Conservation (phyloP, 2,797 vertebrate species). For the Phrynocephalus vlangalii region DNA sequence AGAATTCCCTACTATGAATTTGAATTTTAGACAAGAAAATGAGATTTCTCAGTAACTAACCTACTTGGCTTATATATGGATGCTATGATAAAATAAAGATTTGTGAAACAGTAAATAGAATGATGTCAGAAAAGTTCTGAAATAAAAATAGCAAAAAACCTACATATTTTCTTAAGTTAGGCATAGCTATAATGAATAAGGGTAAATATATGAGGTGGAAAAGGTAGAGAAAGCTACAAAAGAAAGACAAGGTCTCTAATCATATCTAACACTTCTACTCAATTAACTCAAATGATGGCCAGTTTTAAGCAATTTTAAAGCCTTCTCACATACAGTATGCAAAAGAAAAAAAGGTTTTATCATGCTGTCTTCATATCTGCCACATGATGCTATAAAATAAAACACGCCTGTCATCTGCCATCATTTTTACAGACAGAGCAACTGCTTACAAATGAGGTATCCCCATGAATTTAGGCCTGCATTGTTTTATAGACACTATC, state of each 20-base stretch:
- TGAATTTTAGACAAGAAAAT: constrained; percentile 23
- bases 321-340: not conserved
- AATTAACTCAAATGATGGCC: constrained; percentile 35
- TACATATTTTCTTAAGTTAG: constrained; percentile 32
- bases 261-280: constrained; percentile 12
- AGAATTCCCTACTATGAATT: constrained; percentile 6
- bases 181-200: constrained; percentile 27
- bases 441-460: constrained; percentile 11
- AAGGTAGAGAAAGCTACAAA: constrained; percentile 18
- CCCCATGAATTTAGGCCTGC: not conserved
- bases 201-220: constrained; percentile 21
- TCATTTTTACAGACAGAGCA: not conserved
- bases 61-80: not conserved
- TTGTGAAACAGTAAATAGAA: constrained; percentile 5
- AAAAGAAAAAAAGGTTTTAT: constrained; percentile 21
- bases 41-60: not conserved
- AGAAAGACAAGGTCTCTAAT: constrained; percentile 6
- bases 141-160: not conserved
- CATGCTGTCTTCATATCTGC: not conserved
- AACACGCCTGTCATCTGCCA: not conserved
- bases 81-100: not conserved
- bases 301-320: constrained; percentile 7
- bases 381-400: not conserved
- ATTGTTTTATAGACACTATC: not conserved
- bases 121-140: not conserved